Base-by-base conservation (phyloP, 2,888 invertebrate genomes). In the Caenorhabditis sp. region DNA sequence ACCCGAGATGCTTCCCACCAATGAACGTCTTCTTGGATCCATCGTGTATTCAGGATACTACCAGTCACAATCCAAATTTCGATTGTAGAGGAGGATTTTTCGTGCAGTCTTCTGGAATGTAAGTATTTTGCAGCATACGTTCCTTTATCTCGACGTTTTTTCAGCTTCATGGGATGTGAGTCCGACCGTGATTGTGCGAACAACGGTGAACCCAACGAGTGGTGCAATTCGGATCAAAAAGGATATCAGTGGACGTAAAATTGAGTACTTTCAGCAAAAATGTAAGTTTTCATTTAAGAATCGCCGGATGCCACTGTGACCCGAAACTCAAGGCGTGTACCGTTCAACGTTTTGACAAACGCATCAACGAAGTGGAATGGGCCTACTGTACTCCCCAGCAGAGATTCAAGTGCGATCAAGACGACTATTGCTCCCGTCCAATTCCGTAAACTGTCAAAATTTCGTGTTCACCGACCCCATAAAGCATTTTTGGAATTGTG, bases 101-200 rank as follows among this genome's bases (percentile, higher is more conserved):
- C n/a, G 68, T 56, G 17, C 58, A 58, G 52, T 43, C 68, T 30
- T 58, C 68, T 35, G 68, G 68, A 52, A 68, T 68, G 58, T 58
- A 11, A 35, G 63, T 35, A 6, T 7, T 35, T 32, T 17, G 15
- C 6, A 50, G 2, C 11, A 37, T 22, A 9, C 3, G 39, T n/a
- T n/a, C 9, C 22, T 1, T 7, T 1, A 15, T 3, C 11, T 50
- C n/a, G 43, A 26, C 15, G 4, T 22, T 37, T 20, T 41, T 53
- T 35, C 37, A 66, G 66, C 13, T 11, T 20, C 5, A 56, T 58
- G 27, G 35, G 58, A 0, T 68, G 68, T 9, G 30, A 37, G 6
- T 11, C 41, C 0, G 68, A 68, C 7, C 24, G 32, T 4, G 58
- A 68, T 20, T 68, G 68, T 24, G n/a, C 35, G 6, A 2, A 41